A percentile compares a stretch with the other conserved stretches of the same genome.
Evolutionary conservation across 2,113 vertebrate species (phyloP).

Genomic region (Uria lomvia): DNA sequence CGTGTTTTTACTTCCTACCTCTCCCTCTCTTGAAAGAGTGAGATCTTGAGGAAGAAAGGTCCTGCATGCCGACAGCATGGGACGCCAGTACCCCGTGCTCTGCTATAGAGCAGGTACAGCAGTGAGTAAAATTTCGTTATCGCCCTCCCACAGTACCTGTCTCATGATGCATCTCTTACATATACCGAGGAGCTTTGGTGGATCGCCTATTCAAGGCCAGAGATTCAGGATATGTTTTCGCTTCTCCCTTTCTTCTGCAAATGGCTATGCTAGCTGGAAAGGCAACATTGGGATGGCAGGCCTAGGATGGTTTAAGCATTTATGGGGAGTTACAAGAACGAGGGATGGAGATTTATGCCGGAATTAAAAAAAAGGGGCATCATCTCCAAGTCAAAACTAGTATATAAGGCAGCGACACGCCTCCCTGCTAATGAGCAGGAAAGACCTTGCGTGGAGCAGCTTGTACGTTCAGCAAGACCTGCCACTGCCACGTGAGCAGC

Average conservation of each 20-base stretch:
- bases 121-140: background rate
- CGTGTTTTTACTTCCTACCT: background rate
- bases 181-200: background rate
- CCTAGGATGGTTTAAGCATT: background rate
- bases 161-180: background rate
- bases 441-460: background rate
- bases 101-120: background rate
- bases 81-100: background rate
- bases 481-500: background rate
- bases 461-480: background rate
- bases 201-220: background rate
- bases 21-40: background rate
- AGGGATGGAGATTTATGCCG: background rate
- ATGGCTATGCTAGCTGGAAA: background rate
- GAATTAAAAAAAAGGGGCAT: background rate
- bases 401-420: background rate
- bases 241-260: background rate
- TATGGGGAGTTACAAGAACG: background rate
- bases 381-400: background rate
- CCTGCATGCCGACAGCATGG: background rate
- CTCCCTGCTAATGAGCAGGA: background rate
- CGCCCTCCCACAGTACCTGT: background rate
- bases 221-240: background rate
- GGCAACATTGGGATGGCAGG: background rate
- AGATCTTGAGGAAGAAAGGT: background rate